phyloP scores from a whole-genome alignment of 2,797 vertebrate genomes.

The Xenops minutus region DNA sequence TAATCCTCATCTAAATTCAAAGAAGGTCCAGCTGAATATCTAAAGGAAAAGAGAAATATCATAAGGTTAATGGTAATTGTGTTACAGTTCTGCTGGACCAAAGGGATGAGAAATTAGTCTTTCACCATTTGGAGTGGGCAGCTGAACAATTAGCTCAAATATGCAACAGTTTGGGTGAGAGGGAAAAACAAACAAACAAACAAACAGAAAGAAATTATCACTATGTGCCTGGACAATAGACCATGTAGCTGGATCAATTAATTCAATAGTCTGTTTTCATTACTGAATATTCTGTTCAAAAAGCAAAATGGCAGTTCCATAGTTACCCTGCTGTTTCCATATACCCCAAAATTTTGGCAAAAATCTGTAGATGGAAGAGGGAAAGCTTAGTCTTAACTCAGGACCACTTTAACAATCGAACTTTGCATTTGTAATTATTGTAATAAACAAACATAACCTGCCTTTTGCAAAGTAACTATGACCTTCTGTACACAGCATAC shows the following conservation, averaged over 20 bases:
- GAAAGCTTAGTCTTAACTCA: neutral
- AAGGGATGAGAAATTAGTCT: neutral
- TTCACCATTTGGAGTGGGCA: neutral
- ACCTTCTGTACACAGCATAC: neutral
- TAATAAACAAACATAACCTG: neutral
- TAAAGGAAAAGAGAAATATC: neutral
- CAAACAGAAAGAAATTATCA: neutral
- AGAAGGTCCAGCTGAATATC: too few relatives aligned
- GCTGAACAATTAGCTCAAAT: neutral
- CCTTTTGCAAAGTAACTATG: neutral
- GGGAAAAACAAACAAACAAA: neutral
- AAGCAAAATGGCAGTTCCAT: neutral
- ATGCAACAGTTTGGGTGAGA: neutral
- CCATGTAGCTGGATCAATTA: neutral
- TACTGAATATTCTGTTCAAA: neutral
- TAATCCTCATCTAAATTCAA: too few relatives aligned
- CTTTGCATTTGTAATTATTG: neutral
- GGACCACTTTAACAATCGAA: neutral
- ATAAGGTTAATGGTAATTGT: neutral
- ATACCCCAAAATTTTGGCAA: neutral
- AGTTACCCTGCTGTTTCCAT: neutral
- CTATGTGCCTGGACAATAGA: too few relatives aligned
- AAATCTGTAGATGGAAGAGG: neutral
- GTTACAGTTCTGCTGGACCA: neutral
- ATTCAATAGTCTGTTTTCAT: neutral